Percentiles rank a stretch among this genome's conserved stretches.
phyloP scores from a whole-genome alignment of 2,113 vertebrate genomes.

The Melanocharis versteri region DNA sequence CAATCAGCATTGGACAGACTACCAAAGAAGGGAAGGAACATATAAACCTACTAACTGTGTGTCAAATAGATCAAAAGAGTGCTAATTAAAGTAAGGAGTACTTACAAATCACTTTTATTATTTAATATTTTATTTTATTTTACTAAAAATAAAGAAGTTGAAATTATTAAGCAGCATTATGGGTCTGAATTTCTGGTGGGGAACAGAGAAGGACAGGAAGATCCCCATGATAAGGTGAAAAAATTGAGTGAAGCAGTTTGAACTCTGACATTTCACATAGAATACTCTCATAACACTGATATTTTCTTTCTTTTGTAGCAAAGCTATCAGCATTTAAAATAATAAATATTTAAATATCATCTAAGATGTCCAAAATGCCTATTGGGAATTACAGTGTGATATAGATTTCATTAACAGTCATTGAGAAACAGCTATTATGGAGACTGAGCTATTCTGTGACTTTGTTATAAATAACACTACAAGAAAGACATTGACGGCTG shows the following conservation, averaged over 20 bases:
- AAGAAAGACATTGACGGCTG: not conserved
- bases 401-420: not conserved
- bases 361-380: not conserved
- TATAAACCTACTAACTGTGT: not conserved
- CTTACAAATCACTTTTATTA: not conserved
- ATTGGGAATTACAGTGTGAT: not conserved
- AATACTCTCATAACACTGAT: not conserved
- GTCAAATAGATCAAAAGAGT: not conserved
- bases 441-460: not conserved
- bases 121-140: not conserved
- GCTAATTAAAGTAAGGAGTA: not conserved
- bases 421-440: not conserved
- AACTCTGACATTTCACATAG: not conserved
- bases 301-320: not conserved
- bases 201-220: not conserved
- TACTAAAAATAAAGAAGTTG: fast-evolving
- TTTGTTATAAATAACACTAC: not conserved
- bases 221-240: not conserved
- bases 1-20: not conserved
- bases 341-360: not conserved
- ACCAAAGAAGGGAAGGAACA: not conserved
- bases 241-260: not conserved
- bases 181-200: not conserved
- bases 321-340: not conserved
- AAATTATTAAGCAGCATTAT: not conserved